Evolutionary conservation across 2,888 invertebrate genomes (phyloP).

Genomic region (Tribolium freemani): DNA sequence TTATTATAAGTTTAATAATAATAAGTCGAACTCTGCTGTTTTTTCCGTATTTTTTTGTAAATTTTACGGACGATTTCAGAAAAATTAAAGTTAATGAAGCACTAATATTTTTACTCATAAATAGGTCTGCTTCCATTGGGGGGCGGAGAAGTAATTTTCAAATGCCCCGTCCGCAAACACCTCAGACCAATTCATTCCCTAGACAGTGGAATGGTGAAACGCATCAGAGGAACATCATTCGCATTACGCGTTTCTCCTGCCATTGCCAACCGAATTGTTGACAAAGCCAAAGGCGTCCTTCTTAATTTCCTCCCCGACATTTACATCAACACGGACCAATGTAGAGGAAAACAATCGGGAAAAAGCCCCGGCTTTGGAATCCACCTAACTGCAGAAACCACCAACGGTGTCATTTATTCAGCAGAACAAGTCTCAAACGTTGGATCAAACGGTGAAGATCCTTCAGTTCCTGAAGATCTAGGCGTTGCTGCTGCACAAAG

Average conservation of each 20-base stretch:
- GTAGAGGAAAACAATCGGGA: conserved; percentile 89
- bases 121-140: conserved; percentile 87
- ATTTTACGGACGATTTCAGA: too few species aligned
- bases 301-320: conserved; percentile 94
- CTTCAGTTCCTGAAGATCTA: conserved; percentile 90
- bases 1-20: too few species aligned
- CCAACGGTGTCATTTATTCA: conserved; percentile 82
- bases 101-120: not conserved
- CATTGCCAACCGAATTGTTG: conserved; percentile 93
- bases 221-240: conserved; percentile 92
- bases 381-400: conserved; percentile 92
- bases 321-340: conserved; percentile 94
- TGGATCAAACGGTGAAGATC: conserved; percentile 69
- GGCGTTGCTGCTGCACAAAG: conserved; percentile 86
- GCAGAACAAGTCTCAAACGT: conserved; percentile 70
- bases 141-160: conserved; percentile 92
- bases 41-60: not conserved
- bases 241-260: conserved; percentile 94
- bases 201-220: conserved; percentile 93
- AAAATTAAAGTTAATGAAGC: too few species aligned
- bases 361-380: conserved; percentile 94
- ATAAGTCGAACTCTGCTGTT: too few species aligned
- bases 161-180: conserved; percentile 88
- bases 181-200: conserved; percentile 84
- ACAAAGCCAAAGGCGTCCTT: conserved; percentile 91